Base-by-base conservation (phyloP, 1,140 invertebrate species). In the Papilio machaon region DNA sequence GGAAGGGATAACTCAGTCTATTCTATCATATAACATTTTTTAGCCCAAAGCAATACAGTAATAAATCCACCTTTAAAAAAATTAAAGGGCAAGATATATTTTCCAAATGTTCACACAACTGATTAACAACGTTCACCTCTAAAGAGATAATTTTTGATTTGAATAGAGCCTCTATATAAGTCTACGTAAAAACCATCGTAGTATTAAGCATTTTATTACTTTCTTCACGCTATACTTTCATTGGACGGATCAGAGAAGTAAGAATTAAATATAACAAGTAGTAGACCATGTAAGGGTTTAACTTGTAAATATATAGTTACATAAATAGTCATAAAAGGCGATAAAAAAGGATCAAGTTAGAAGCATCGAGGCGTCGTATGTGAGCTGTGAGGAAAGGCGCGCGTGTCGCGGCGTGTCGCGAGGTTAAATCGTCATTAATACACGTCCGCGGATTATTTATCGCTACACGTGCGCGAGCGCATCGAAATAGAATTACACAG, bases 401-500 rank as follows among this genome's bases (percentile, higher is more conserved):
- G 77, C 77, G 38, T 81, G 81, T 81, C 82, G 79, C 75, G 49
- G 77, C 60, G 38, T 81, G 82, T 81, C 82, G 79, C 75, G 64
- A 78, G 54, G 81, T 86, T 84, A 84, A 84, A 80, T 79, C 80
- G 77, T 75, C 78, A 86, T 84, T 81, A 82, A 82, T 84, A 58
- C 54, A 58, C 79, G 85, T 86, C 83, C 60, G 46, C 73, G 77
- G 49, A 83, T 83, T 82, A 86, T 86, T 83, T 86, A 86, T 84
- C 58, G 74, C 78, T 77, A 82, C 82, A 83, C 79, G 80, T 67
- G 82, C 82, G 73, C 82, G 58, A 75, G 11, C 64, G 76, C 64
- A 67, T 60, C 79, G 67, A 79, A 79, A 75, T 80, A 74, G 81
- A 81, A 73, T 49, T 35, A 64, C 73, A 77, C 67, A 38, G 23